Conservation (phyloP, 2,888 invertebrate species). For the Cyaniris semiargus region DNA sequence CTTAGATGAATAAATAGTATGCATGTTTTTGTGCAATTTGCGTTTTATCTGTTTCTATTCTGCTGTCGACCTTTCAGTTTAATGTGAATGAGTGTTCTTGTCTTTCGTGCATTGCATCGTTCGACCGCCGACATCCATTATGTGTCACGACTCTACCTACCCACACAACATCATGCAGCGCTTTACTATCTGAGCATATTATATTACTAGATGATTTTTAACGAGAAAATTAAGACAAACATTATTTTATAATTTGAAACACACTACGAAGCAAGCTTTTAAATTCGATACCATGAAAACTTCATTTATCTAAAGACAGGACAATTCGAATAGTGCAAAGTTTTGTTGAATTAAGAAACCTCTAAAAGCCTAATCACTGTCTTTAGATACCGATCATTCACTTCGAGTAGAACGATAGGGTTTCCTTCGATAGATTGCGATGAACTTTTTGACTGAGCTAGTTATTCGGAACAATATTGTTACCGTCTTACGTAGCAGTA, state of each 20-base stretch:
- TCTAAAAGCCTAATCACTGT: slow-evolving; percentile 35
- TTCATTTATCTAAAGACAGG: slow-evolving; percentile 39
- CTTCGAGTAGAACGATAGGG: slow-evolving; percentile 40
- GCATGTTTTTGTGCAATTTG: slow-evolving; percentile 65
- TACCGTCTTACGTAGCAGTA: slow-evolving; percentile 48
- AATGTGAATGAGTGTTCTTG: slow-evolving; percentile 47
- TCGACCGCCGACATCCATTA: slow-evolving; percentile 67
- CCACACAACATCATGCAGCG: slow-evolving; percentile 57
- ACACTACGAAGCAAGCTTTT: slow-evolving; percentile 68
- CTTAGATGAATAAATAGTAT: slow-evolving; percentile 75
- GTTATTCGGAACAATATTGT: slow-evolving; percentile 42
- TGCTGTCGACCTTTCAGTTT: slow-evolving; percentile 54
- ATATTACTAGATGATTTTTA: neutral
- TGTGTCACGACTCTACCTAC: slow-evolving; percentile 61
- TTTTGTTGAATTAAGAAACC: neutral
- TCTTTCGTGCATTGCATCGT: slow-evolving; percentile 52
- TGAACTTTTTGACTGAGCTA: slow-evolving; percentile 37
- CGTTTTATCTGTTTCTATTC: slow-evolving; percentile 53
- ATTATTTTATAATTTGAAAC: slow-evolving; percentile 40
- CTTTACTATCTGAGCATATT: slow-evolving; percentile 44
- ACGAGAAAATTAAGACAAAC: slow-evolving; percentile 3
- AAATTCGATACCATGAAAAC: slow-evolving; percentile 37
- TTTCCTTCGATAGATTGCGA: slow-evolving; percentile 32
- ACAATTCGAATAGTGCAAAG: neutral
- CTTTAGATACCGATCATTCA: slow-evolving; percentile 44